Conservation (phyloP, 2,888 invertebrate species). For the Masnerella sp. region DNA sequence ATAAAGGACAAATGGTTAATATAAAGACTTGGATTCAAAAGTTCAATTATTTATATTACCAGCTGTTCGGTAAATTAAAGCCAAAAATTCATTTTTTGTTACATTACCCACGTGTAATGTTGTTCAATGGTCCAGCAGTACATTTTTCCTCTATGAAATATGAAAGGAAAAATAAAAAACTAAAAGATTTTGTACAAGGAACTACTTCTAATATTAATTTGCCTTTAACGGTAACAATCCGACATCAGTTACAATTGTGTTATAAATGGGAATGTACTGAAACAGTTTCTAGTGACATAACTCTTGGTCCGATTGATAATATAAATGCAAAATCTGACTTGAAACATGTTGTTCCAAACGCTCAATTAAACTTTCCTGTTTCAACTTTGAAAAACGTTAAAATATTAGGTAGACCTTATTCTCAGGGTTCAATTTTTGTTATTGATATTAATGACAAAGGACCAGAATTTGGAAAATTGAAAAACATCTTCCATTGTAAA, state of each 20-base stretch:
- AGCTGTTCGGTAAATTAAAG: constrained; percentile 1
- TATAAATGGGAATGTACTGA: not conserved
- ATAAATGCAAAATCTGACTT: not conserved
- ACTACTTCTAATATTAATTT: not conserved
- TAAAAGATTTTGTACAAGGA: not conserved
- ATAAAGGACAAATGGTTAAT: not conserved
- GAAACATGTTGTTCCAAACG: not conserved
- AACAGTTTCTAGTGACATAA: not conserved
- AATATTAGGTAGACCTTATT: not conserved
- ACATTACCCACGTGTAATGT: not conserved
- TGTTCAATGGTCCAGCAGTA: not conserved
- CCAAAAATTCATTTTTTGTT: not conserved
- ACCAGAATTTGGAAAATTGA: constrained; percentile 1
- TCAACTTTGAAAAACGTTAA: not conserved
- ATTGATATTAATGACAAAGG: not conserved
- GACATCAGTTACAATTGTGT: not conserved
- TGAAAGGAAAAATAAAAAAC: constrained; percentile 1
- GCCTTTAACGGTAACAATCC: not conserved
- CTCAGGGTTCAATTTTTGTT: not conserved
- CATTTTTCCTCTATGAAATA: not conserved
- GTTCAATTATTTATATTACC: not conserved
- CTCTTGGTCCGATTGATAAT: not conserved
- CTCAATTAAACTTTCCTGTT: not conserved
- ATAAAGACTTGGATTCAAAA: not conserved
- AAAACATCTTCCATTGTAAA: not conserved